Percentiles rank a stretch among this genome's conserved stretches.
Evolutionary conservation across 2,113 vertebrate species (phyloP).

Genomic region (Tachysurus vachellii): DNA sequence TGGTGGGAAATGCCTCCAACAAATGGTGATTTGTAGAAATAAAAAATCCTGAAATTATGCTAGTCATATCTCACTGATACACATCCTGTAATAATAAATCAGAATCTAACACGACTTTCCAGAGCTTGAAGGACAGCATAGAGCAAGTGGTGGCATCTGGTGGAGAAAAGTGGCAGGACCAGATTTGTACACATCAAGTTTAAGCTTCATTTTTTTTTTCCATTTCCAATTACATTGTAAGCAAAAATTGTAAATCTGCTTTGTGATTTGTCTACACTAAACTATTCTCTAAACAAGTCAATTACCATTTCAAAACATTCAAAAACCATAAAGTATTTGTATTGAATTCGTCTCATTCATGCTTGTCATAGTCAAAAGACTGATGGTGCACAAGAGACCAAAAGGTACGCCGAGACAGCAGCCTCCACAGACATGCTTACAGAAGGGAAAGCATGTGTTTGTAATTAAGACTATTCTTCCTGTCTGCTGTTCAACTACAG

Average conservation of each 20-base stretch:
- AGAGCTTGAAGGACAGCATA: background rate
- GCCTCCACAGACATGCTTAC: slow-evolving; percentile 19
- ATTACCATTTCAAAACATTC: background rate
- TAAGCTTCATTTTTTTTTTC: background rate
- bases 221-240: background rate
- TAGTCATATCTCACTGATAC: background rate
- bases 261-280: background rate
- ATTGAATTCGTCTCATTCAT: background rate
- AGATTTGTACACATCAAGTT: background rate
- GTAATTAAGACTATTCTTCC: slow-evolving; percentile 58
- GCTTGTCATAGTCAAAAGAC: background rate
- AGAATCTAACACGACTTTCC: background rate
- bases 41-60: background rate
- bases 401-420: background rate
- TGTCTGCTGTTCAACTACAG: slow-evolving; percentile 28
- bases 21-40: background rate
- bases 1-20: background rate
- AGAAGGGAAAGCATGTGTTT: slow-evolving; percentile 66
- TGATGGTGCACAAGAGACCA: slow-evolving; percentile 27
- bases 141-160: background rate
- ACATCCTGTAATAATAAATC: background rate
- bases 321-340: background rate
- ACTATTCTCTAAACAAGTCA: background rate
- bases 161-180: background rate
- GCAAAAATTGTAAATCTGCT: background rate